Evolutionary conservation across 2,113 vertebrate species (phyloP), one percentile per base, ranked within the genome.

Genomic region (Tragelaphus scriptus): DNA sequence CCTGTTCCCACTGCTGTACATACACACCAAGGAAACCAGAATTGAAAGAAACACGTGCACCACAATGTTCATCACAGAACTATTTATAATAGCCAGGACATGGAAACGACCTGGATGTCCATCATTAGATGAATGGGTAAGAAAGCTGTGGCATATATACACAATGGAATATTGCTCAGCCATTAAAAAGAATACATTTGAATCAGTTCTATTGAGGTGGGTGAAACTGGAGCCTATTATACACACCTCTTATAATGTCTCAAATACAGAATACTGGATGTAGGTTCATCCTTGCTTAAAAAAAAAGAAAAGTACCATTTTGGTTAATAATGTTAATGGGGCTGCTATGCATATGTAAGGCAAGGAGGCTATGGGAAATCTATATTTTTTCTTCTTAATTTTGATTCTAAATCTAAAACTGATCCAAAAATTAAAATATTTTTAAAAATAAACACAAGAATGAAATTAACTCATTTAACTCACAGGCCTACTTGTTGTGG

Each of bases 401-500:
- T 75, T 90, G 3, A 2, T 51, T 95, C 14, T 77, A 90, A 44
- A 61, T 16, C 19, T 77, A n/a, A 85, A 61, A 53, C 5, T n/a
- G 8, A 55, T 84, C 7, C 12, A 71, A 90, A 86, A 63, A 36
- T 6, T 44, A 79, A 49, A 36, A 9, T 10, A 59, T 86, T 59
- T 1, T 2, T 4, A 36, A 49, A 28, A 88, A 65, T 28, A 40
- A 4, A 17, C 21, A 56, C 36, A 75, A 32, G 2, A 86, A 58
- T 44, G 17, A 61, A 65, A 4, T 90, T 75, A 81, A 65, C n/a
- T 15, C 2, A 75, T 30, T 88, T 65, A 63, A 63, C 5, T 89
- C 63, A 26, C 17, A 85, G 5, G 0, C 7, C 10, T 36, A 19
- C 0, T 51, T 56, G 44, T 4, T 36, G 8, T 26, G 5, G 21